phyloP scores from a whole-genome alignment of 2,888 invertebrate genomes.

The Rhyacophila evoluta region DNA sequence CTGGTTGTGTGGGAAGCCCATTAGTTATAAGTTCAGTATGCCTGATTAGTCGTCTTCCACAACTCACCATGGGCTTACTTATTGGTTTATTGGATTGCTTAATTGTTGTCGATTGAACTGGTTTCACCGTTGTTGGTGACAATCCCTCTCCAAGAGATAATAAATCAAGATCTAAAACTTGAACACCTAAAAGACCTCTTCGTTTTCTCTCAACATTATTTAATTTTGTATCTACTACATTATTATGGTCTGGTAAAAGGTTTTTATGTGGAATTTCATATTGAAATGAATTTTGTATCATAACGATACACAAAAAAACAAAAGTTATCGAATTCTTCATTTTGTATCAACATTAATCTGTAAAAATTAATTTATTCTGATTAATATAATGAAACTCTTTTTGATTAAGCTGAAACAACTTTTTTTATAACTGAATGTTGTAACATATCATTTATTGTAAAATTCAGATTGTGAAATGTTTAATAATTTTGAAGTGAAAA shows the following conservation, averaged over 20 bases:
- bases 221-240: neutral
- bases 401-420: too few species aligned
- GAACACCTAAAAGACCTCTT: neutral
- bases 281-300: neutral
- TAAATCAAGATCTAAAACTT: neutral
- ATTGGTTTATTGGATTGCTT: too few species aligned
- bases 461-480: too few species aligned
- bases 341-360: neutral
- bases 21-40: constrained; percentile 61
- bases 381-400: too few species aligned
- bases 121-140: neutral
- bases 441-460: too few species aligned
- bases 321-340: neutral
- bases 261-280: neutral
- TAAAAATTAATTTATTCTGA: neutral
- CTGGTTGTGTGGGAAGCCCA: constrained; percentile 60
- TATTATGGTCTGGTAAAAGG: neutral
- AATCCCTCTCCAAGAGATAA: neutral
- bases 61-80: constrained; percentile 46
- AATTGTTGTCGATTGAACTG: neutral
- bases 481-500: too few species aligned
- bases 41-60: constrained; percentile 59
- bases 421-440: too few species aligned
- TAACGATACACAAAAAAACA: neutral
- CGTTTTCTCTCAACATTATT: neutral